Base-by-base conservation (phyloP, 2,113 vertebrate genomes). In the Gymnocephalus cernua region DNA sequence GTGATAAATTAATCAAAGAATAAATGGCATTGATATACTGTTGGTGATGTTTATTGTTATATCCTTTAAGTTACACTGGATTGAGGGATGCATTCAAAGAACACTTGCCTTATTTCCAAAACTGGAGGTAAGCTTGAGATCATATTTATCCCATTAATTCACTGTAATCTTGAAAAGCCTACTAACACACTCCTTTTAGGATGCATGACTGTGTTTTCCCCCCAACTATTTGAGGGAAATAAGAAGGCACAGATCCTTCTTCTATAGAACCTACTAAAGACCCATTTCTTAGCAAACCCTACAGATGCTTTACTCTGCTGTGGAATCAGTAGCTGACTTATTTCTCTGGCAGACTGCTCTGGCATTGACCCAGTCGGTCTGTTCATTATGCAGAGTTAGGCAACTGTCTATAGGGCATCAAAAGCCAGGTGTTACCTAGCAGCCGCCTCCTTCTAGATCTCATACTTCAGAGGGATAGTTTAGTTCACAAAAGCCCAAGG, bases 1-100 rank as follows among this genome's bases (percentile, higher is more conserved):
- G 68, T 77, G 41, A 79, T 47, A 4, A 81, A 81, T 54, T 8
- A 61, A 82, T 73, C 79, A 58, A 63, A 79, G 41, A 64, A 45
- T 23, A 19, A 78, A 38, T 27, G 7, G 10, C 25, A 47, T 14
- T 15, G 23, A 29, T 16, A 48, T 21, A 11, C 11, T 47, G 21
- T 12, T 50, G 18, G 19, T 45, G 7, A 32, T 15, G 54, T 67
- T 48, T 56, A 16, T 48, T 29, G 32, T 6, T 29, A 44, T 6
- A 14, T 63, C 14, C 19, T 63, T 69, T 61, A 23, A 65, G 27
- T 47, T 23, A 7, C 11, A 19, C 38, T 19, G 45, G 16, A 68
- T 12, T 47, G 0, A 2, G 50, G 11, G 27, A 50, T 21, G 3
- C 59, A 54, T 66, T 38, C 8, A 82, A 45, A 50, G 19, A 41